Conservation (phyloP, 2,888 invertebrate species). For the Lathronympha strigana region DNA sequence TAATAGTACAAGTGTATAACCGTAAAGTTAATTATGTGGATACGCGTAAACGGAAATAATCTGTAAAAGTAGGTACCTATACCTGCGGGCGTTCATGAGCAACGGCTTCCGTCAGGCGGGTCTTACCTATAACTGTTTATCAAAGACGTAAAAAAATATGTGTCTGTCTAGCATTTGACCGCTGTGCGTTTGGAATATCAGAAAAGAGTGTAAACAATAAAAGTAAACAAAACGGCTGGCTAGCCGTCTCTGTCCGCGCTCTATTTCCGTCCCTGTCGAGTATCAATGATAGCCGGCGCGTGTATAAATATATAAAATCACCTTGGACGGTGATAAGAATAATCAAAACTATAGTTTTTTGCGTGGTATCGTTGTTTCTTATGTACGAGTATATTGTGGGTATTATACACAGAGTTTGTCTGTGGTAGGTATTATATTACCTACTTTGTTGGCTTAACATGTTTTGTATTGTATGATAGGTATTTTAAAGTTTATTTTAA, state of each 20-base stretch:
- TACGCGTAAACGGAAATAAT: too few species aligned
- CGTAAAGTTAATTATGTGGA: too few species aligned
- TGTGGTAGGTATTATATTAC: too few species aligned
- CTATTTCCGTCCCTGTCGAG: conserved; percentile 27
- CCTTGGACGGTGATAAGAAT: conserved; percentile 39
- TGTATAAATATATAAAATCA: conserved; percentile 34
- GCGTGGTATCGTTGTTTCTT: conserved; percentile 15
- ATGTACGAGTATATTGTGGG: background rate
- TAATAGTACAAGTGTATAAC: too few species aligned
- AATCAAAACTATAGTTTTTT: conserved; percentile 32
- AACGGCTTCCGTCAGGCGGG: too few species aligned
- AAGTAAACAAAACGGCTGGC: conserved; percentile 38
- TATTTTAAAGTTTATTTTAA: background rate
- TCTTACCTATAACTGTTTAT: too few species aligned
- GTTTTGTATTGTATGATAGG: background rate
- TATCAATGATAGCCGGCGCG: conserved; percentile 31
- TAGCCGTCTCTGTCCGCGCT: conserved; percentile 24
- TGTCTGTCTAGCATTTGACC: background rate
- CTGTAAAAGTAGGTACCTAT: too few species aligned
- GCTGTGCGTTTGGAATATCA: background rate
- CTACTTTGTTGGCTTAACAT: background rate
- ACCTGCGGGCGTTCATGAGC: too few species aligned
- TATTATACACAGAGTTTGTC: too few species aligned
- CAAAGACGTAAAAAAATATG: background rate
- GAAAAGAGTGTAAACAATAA: conserved; percentile 36